phyloP scores from a whole-genome alignment of 2,797 vertebrate species.

The Odontamblyopus lacepedii region DNA sequence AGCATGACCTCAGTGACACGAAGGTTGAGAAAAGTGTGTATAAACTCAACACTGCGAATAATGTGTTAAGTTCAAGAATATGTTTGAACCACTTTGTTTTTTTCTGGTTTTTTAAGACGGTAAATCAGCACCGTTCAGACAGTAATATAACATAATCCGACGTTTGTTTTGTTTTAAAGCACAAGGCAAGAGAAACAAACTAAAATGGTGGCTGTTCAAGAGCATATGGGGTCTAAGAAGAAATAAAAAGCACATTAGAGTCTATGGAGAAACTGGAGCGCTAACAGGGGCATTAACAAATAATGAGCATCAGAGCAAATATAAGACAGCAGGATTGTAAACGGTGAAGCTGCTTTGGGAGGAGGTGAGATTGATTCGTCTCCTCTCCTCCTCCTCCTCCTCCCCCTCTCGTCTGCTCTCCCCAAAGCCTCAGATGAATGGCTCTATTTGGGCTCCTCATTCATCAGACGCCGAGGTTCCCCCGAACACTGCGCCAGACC shows the following conservation, averaged over 20 bases:
- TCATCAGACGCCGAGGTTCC: slow-evolving; percentile 66
- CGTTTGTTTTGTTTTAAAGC: no score
- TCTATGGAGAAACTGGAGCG: background rate
- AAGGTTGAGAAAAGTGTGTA: no score
- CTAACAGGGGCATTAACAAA: slow-evolving; percentile 1
- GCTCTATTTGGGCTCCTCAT: slow-evolving; percentile 71
- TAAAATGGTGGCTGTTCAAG: no score
- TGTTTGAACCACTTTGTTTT: no score
- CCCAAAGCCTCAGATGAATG: slow-evolving; percentile 83
- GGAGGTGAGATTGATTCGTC: slow-evolving; percentile 77
- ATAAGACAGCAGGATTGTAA: slow-evolving; percentile 17
- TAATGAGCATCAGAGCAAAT: background rate
- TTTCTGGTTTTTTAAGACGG: no score
- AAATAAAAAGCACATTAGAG: background rate
- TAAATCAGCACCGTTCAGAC: no score
- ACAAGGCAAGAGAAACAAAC: no score
- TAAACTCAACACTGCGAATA: no score
- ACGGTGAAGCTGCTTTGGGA: slow-evolving; percentile 34
- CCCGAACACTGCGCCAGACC: slow-evolving; percentile 56
- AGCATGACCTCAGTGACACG: no score
- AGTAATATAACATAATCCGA: no score
- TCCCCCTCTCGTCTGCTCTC: slow-evolving; percentile 50
- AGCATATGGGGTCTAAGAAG: no score
- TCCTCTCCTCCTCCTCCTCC: slow-evolving; percentile 46
- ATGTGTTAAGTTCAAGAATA: no score